A percentile compares a stretch with the other conserved stretches of the same genome.
phyloP scores from a whole-genome alignment of 1,140 invertebrate species.

The Heliconius eleuchia region DNA sequence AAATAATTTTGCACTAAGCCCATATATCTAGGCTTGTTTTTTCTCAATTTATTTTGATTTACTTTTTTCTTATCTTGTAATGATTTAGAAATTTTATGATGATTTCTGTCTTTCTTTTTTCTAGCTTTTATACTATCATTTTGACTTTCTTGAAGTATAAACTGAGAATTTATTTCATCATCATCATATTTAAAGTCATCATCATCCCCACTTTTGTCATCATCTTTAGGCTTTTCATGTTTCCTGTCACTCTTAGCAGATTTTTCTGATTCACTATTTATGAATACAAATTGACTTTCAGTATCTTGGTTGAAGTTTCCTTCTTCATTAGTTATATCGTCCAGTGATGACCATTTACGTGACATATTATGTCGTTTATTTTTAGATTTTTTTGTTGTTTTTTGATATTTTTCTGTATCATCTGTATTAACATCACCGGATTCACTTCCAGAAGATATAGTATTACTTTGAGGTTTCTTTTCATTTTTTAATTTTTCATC shows the following conservation, averaged over 20 bases:
- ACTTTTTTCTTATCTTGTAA: constrained; percentile 76
- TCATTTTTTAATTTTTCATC: constrained; percentile 76
- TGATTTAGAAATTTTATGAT: constrained; percentile 77
- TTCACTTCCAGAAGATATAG: constrained; percentile 77
- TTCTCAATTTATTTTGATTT: constrained; percentile 68
- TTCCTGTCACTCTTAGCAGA: constrained; percentile 68
- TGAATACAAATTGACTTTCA: constrained; percentile 75
- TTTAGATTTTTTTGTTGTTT: constrained; percentile 78
- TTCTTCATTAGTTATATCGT: constrained; percentile 81
- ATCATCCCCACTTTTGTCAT: constrained; percentile 55
- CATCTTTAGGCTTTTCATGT: constrained; percentile 53
- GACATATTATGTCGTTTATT: constrained; percentile 77
- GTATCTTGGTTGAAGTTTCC: constrained; percentile 58
- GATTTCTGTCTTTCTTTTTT: constrained; percentile 78
- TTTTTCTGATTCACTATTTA: constrained; percentile 66
- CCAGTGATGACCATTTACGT: constrained; percentile 82
- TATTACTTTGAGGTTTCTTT: constrained; percentile 56
- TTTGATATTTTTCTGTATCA: constrained; percentile 67
- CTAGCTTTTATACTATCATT: constrained; percentile 57
- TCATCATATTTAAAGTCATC: constrained; percentile 58
- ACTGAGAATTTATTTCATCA: constrained; percentile 57
- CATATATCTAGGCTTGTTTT: constrained; percentile 70
- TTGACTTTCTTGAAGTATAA: constrained; percentile 67
- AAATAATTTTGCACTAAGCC: constrained; percentile 82
- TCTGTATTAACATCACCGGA: constrained; percentile 75